Percentiles rank a stretch among this genome's conserved stretches.
Evolutionary conservation across 2,888 invertebrate species (phyloP).

Genomic region (Cephus spinipes): DNA sequence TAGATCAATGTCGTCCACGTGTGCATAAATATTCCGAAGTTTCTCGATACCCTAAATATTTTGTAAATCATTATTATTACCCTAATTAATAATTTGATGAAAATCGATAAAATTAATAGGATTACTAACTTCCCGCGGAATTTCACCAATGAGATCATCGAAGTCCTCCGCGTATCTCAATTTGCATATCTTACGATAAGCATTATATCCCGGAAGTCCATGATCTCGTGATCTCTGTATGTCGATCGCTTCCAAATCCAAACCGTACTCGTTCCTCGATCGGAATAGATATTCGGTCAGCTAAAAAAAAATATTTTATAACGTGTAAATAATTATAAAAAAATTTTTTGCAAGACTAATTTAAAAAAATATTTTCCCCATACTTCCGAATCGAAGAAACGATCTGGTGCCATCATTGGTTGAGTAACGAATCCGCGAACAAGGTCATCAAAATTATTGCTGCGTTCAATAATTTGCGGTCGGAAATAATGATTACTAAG

Average conservation of each 20-base stretch:
- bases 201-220: constrained; percentile 74
- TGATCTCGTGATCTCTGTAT: constrained; percentile 77
- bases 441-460: constrained; percentile 69
- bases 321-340: not conserved
- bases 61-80: not conserved
- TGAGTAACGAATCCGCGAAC: constrained; percentile 71
- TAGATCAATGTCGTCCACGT: constrained; percentile 70
- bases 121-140: constrained; percentile 54
- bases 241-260: constrained; percentile 75
- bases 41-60: constrained; percentile 57
- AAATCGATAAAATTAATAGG: constrained; percentile 10
- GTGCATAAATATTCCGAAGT: constrained; percentile 57
- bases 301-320: constrained; percentile 36
- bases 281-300: constrained; percentile 61
- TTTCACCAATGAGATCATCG: constrained; percentile 58
- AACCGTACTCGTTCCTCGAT: constrained; percentile 63
- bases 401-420: constrained; percentile 71
- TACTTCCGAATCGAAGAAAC: constrained; percentile 69
- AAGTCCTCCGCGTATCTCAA: constrained; percentile 55
- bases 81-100: not conserved
- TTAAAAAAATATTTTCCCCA: not conserved
- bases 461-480: constrained; percentile 69
- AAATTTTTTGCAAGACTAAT: too few species aligned
- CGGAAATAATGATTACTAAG: constrained; percentile 72
- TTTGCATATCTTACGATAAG: constrained; percentile 70